A percentile compares a stretch with the other conserved stretches of the same genome.
phyloP scores from a whole-genome alignment of 2,888 invertebrate genomes.

The Amblyteles armatorius region DNA sequence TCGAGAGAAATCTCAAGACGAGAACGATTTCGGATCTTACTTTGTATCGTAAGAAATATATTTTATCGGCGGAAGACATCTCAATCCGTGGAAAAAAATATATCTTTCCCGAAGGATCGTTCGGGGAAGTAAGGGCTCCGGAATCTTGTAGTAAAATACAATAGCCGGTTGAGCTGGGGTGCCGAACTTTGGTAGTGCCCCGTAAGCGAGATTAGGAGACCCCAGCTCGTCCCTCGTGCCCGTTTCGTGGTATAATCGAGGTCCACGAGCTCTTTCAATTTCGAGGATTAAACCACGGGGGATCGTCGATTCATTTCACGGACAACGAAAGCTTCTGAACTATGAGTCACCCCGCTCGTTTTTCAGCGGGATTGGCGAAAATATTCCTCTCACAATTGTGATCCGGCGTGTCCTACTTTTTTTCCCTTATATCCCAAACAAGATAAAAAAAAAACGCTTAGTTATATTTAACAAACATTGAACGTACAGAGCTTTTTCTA shows the following conservation, averaged over 20 bases:
- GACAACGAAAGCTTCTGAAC: neutral
- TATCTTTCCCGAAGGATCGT: neutral
- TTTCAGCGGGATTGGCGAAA: neutral
- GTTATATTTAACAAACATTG: too few species aligned
- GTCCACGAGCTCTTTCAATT: constrained; percentile 38
- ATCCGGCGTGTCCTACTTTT: neutral
- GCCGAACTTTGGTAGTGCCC: constrained; percentile 16
- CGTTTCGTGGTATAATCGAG: neutral
- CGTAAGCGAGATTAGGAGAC: constrained; percentile 41
- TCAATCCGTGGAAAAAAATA: neutral
- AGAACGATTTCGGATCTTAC: neutral
- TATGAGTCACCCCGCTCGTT: constrained; percentile 5
- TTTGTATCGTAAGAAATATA: neutral
- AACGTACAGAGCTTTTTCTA: too few species aligned
- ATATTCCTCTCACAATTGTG: neutral
- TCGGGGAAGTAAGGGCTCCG: neutral
- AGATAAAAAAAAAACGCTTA: too few species aligned
- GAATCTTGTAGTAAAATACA: constrained; percentile 14
- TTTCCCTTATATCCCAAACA: neutral
- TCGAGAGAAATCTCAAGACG: constrained; percentile 46
- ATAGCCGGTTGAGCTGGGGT: constrained; percentile 9
- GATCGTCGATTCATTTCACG: constrained; percentile 18
- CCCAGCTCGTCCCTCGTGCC: constrained; percentile 3
- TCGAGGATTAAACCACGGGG: constrained; percentile 28
- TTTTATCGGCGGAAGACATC: neutral